Evolutionary conservation across 92 coral and sea anemone genomes (phyloP).

Genomic region (Parazoanthus atlanticus): DNA sequence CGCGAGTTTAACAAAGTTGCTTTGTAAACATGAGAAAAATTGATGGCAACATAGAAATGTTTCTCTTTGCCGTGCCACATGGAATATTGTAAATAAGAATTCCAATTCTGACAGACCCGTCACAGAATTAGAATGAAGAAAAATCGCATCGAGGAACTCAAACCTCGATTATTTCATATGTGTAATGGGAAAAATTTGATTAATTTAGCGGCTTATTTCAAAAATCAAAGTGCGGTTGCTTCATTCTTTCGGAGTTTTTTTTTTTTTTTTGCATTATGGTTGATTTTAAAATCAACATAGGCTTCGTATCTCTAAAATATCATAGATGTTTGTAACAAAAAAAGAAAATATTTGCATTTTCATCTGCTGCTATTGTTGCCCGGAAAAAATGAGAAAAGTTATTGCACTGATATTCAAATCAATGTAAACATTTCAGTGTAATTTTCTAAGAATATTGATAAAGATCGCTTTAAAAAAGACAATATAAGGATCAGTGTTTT

Average conservation of each 20-base stretch:
- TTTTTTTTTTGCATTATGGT: not conserved
- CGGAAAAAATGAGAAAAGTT: not conserved
- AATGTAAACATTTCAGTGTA: not conserved
- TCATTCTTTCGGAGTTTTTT: not conserved
- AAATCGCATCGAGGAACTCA: not conserved
- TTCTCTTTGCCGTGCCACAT: not conserved
- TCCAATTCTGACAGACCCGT: not conserved
- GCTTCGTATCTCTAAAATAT: not conserved
- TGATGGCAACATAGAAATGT: not conserved
- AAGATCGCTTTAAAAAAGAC: too few relatives aligned
- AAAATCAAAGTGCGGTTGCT: too few relatives aligned
- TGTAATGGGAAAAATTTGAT: not conserved
- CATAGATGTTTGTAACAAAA: not conserved
- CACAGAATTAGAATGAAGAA: not conserved
- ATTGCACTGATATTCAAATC: not conserved
- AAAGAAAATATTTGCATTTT: not conserved
- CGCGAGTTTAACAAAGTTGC: not conserved
- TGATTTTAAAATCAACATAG: not conserved
- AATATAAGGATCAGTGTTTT: too few relatives aligned
- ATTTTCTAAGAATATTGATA: too few relatives aligned
- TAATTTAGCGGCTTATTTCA: not conserved
- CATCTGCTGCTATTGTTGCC: not conserved
- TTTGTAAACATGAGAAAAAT: not conserved
- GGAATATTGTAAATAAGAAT: not conserved
- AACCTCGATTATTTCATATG: not conserved